phyloP scores from a whole-genome alignment of 2,888 invertebrate genomes.

The Acholoe squamosa region DNA sequence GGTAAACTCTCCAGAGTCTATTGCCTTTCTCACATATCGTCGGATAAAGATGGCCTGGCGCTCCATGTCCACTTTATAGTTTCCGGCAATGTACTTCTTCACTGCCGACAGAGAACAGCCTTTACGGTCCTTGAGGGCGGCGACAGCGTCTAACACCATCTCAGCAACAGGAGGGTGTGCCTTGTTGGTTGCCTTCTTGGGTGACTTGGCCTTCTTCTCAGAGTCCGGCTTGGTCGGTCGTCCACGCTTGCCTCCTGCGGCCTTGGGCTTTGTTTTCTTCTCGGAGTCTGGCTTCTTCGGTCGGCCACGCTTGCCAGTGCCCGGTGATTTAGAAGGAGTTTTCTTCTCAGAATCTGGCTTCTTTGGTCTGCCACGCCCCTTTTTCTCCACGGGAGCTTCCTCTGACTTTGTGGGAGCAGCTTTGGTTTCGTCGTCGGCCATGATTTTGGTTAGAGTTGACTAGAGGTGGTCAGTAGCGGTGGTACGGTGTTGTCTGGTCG shows the following conservation, averaged over 20 bases:
- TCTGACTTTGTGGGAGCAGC: neutral
- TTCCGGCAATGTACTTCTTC: slow-evolving; percentile 62
- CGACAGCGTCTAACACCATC: slow-evolving; percentile 56
- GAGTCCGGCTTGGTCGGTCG: slow-evolving; percentile 13
- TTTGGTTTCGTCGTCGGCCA: slow-evolving; percentile 28
- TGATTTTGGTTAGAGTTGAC: neutral
- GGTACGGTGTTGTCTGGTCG: neutral
- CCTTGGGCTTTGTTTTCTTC: neutral
- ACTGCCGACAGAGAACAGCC: slow-evolving; percentile 60
- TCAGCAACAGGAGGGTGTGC: slow-evolving; percentile 45
- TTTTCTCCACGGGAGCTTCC: neutral
- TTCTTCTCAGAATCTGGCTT: slow-evolving; percentile 21
- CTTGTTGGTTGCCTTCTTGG: neutral
- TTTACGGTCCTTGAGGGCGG: slow-evolving; percentile 34
- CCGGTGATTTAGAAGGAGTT: neutral
- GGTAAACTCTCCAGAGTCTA: slow-evolving; percentile 17
- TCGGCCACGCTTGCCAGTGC: slow-evolving; percentile 13
- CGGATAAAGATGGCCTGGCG: slow-evolving; percentile 58
- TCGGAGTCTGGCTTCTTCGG: slow-evolving; percentile 16
- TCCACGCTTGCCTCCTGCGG: slow-evolving; percentile 13
- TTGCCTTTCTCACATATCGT: slow-evolving; percentile 13
- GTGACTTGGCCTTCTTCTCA: neutral
- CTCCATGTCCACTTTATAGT: slow-evolving; percentile 61
- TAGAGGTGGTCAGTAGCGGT: neutral
- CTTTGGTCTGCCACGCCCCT: slow-evolving; percentile 51